phyloP scores from a whole-genome alignment of 2,113 vertebrate genomes.

The Opisthocomus hoazin region DNA sequence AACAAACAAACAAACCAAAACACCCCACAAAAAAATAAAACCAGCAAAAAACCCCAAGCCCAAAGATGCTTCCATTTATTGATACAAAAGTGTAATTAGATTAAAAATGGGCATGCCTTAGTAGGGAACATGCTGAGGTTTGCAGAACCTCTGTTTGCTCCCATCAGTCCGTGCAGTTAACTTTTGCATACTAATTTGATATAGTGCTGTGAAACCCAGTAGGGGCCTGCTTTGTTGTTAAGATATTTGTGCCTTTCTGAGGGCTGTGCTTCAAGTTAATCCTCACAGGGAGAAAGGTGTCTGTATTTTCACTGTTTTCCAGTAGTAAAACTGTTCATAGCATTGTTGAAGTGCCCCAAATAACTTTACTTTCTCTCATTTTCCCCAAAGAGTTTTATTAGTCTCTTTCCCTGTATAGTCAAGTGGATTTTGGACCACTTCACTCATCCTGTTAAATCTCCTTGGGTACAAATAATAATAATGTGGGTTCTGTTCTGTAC shows the following conservation, averaged over 20 bases:
- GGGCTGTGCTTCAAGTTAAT: neutral
- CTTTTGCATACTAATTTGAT: neutral
- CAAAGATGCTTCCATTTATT: neutral
- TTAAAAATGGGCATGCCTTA: neutral
- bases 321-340: neutral
- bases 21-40: neutral
- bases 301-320: neutral
- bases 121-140: neutral
- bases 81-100: neutral
- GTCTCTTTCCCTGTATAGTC: neutral
- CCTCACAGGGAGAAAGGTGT: neutral
- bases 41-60: rapidly evolving
- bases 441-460: neutral
- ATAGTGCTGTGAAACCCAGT: neutral
- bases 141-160: neutral
- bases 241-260: neutral
- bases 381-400: neutral
- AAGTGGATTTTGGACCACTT: neutral
- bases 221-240: neutral
- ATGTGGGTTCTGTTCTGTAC: neutral
- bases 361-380: neutral
- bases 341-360: neutral
- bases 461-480: neutral
- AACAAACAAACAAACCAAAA: neutral
- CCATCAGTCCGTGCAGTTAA: neutral